Conservation (phyloP, 1,140 invertebrate species). For the Eulimnadia texana region DNA sequence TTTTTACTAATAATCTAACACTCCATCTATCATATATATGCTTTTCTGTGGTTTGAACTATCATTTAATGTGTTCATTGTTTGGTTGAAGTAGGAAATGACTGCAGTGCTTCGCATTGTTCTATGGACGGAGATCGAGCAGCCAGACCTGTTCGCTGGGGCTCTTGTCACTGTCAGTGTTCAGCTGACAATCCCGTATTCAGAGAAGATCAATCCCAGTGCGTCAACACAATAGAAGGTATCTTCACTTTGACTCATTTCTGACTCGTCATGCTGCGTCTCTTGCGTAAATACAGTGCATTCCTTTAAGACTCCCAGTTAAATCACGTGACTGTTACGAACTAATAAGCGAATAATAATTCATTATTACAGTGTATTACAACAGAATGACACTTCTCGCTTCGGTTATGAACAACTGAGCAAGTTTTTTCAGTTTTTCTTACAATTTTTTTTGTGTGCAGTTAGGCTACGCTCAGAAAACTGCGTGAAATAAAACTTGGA, state of each 20-base stretch:
- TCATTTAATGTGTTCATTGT: too few species aligned
- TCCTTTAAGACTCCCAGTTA: too few species aligned
- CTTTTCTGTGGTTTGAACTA: too few species aligned
- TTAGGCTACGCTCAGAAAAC: too few species aligned
- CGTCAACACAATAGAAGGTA: constrained; percentile 53
- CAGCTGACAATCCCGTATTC: constrained; percentile 42
- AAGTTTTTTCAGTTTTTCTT: too few species aligned
- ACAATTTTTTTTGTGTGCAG: too few species aligned
- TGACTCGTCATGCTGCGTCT: neutral
- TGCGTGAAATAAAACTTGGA: too few species aligned
- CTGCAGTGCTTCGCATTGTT: constrained; percentile 1
- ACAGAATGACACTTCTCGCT: neutral
- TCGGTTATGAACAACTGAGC: neutral
- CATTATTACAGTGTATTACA: neutral
- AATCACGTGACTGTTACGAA: neutral
- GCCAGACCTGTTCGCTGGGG: constrained; percentile 11
- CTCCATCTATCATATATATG: too few species aligned
- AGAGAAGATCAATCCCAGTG: constrained; percentile 51
- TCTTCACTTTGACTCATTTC: constrained; percentile 22
- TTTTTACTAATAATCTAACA: too few species aligned
- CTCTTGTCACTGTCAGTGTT: constrained; percentile 42
- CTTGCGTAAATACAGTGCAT: neutral
- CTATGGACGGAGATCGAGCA: neutral
- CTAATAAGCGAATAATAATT: neutral
- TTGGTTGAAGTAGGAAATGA: neutral